phyloP scores from a whole-genome alignment of 2,113 vertebrate genomes.

The Cranoglanis bouderius region DNA sequence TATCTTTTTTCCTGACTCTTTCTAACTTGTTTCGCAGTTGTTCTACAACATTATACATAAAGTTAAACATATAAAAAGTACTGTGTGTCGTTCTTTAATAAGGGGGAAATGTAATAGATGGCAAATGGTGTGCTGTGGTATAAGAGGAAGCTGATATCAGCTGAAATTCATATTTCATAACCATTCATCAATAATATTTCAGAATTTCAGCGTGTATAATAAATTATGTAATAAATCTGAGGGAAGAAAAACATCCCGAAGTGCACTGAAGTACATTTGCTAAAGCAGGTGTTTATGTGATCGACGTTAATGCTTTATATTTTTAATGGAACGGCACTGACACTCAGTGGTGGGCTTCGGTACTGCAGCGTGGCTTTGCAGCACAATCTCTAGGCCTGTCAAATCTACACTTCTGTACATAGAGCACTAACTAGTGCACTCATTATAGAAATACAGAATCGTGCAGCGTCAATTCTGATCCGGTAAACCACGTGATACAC shows the following conservation, averaged over 20 bases:
- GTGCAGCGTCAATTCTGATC: background rate
- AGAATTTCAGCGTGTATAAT: background rate
- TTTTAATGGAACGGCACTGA: background rate
- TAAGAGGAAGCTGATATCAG: background rate
- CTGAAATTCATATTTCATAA: background rate
- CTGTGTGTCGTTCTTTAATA: background rate
- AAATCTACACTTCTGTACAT: background rate
- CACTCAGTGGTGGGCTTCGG: background rate
- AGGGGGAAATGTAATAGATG: background rate
- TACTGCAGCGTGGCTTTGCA: background rate
- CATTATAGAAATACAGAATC: background rate
- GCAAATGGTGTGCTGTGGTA: background rate
- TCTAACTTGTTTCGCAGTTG: background rate
- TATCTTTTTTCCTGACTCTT: too few species aligned
- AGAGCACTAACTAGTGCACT: background rate
- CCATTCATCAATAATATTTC: background rate
- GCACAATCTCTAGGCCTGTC: background rate
- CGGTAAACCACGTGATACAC: too few species aligned
- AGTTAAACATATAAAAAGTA: background rate
- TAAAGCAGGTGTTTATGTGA: background rate
- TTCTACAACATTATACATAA: background rate
- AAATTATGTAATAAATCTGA: background rate
- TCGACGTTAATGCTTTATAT: background rate
- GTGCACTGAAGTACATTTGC: background rate
- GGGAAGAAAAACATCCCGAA: background rate